Percentiles rank a stretch among this genome's conserved stretches.
Conservation (phyloP, 2,797 vertebrate species). For the Lepus oiostolus region DNA sequence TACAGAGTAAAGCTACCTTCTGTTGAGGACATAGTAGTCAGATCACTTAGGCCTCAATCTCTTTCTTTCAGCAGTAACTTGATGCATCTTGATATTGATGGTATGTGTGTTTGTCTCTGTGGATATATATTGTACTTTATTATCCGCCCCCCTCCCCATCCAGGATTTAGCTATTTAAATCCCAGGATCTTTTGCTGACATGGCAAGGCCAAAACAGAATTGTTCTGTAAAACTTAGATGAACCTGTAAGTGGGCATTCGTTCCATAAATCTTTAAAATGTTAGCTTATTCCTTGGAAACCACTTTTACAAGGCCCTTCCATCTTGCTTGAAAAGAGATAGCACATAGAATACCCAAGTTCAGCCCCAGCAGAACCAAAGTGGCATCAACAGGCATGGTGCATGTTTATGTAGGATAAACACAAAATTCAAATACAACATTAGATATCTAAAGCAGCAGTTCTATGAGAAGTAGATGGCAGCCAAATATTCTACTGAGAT, state of each 20-base stretch:
- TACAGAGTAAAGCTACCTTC: slow-evolving; percentile 81
- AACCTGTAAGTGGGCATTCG: slow-evolving; percentile 85
- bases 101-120: too few relatives aligned
- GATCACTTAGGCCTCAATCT: slow-evolving; percentile 79
- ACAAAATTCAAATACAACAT: background rate
- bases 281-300: slow-evolving; percentile 80
- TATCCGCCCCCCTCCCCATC: slow-evolving; percentile 60
- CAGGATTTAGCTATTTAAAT: slow-evolving; percentile 87
- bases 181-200: slow-evolving; percentile 84
- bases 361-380: slow-evolving; percentile 50
- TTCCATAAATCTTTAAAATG: slow-evolving; percentile 88
- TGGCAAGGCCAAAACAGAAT: slow-evolving; percentile 83
- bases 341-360: slow-evolving; percentile 82
- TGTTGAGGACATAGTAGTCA: slow-evolving; percentile 72
- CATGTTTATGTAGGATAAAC: slow-evolving; percentile 35
- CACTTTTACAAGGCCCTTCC: slow-evolving; percentile 82
- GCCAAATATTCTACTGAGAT: background rate
- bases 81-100: slow-evolving; percentile 45
- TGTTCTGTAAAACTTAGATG: slow-evolving; percentile 87
- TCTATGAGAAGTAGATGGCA: background rate
- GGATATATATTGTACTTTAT: slow-evolving; percentile 60
- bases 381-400: background rate
- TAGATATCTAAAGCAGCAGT: background rate
- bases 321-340: slow-evolving; percentile 81
- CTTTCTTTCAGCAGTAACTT: slow-evolving; percentile 81